A percentile compares a stretch with the other conserved stretches of the same genome.
phyloP scores from a whole-genome alignment of 2,797 vertebrate species.

The Hydrophis major region DNA sequence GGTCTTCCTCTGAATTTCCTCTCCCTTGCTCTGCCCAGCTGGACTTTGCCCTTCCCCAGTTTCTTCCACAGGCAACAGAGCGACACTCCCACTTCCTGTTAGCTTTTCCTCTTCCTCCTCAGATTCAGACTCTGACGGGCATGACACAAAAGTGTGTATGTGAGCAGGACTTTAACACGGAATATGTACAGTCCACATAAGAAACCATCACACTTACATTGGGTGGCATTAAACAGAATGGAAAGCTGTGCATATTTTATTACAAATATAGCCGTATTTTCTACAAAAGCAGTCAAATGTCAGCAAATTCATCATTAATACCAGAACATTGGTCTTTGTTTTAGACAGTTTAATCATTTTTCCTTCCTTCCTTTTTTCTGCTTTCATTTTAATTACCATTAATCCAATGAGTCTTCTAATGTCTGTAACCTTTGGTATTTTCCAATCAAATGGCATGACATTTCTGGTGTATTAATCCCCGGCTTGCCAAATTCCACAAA shows the following conservation, averaged over 20 bases:
- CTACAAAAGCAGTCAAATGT: neutral
- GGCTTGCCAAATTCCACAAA: neutral
- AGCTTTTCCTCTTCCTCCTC: too few species aligned
- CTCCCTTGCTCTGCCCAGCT: too few species aligned
- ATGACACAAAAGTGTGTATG: neutral
- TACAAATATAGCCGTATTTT: neutral
- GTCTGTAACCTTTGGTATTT: neutral
- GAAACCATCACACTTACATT: neutral
- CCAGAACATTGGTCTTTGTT: neutral
- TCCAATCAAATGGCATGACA: neutral
- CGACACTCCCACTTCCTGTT: too few species aligned
- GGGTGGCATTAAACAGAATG: neutral
- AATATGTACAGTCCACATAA: neutral
- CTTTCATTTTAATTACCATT: neutral
- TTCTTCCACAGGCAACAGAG: too few species aligned
- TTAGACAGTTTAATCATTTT: neutral
- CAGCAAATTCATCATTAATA: neutral
- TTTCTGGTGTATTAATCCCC: neutral
- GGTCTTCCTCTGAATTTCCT: too few species aligned
- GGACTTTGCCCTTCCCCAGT: too few species aligned
- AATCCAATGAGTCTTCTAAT: neutral
- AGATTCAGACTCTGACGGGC: too few species aligned
- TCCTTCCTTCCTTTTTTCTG: neutral
- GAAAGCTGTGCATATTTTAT: neutral
- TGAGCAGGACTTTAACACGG: accelerated